phyloP scores from a whole-genome alignment of 2,888 invertebrate species.

The Cerastoderma edule region DNA sequence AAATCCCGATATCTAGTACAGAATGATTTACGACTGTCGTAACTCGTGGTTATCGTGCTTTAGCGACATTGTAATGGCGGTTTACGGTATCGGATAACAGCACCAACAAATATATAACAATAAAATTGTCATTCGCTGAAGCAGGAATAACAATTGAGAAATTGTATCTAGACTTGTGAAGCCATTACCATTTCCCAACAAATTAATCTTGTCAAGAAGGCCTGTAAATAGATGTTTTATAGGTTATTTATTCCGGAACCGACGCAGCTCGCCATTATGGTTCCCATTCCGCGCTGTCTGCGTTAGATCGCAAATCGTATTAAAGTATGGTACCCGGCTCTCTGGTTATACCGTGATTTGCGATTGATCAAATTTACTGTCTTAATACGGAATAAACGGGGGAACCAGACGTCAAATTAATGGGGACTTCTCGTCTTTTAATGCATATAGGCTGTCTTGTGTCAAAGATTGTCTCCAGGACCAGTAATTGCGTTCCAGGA shows the following conservation, averaged over 20 bases:
- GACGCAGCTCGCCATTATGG: constrained; percentile 31
- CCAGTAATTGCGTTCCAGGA: background rate
- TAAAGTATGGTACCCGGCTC: constrained; percentile 9
- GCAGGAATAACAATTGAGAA: constrained; percentile 62
- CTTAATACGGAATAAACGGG: constrained; percentile 10
- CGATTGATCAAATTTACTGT: constrained; percentile 22
- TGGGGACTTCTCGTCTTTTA: constrained; percentile 5
- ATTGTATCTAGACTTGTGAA: constrained; percentile 57
- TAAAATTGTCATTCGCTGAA: constrained; percentile 61
- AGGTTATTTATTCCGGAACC: constrained; percentile 59
- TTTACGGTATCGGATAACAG: constrained; percentile 61
- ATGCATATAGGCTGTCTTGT: background rate
- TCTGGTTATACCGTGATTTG: constrained; percentile 21
- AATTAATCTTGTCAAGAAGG: constrained; percentile 57
- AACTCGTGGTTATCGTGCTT: constrained; percentile 62
- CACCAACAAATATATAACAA: constrained; percentile 64
- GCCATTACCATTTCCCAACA: constrained; percentile 58
- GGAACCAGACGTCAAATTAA: constrained; percentile 17
- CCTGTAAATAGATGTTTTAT: constrained; percentile 55
- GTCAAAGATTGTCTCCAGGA: constrained; percentile 1
- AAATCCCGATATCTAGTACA: constrained; percentile 60
- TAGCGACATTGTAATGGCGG: constrained; percentile 63
- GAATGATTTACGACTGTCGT: constrained; percentile 59
- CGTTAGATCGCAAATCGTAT: constrained; percentile 23
- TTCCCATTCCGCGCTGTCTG: constrained; percentile 16